Conservation (phyloP, 1,140 invertebrate genomes). For the Subanguina moxae region DNA sequence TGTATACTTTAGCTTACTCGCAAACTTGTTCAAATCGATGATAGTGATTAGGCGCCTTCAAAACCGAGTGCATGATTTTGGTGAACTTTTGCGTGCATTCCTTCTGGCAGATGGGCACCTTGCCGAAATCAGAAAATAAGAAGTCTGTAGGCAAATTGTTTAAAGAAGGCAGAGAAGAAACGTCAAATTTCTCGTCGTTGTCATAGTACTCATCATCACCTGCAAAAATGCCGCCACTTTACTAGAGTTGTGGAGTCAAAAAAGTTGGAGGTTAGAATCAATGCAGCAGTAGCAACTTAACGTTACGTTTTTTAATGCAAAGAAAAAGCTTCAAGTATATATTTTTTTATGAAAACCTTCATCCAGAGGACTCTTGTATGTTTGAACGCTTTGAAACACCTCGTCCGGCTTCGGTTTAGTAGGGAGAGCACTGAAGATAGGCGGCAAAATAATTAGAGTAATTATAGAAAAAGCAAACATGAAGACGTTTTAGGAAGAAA, state of each 20-base stretch:
- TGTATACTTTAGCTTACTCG: background rate
- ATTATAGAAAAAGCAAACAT: too few species aligned
- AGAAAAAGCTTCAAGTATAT: too few species aligned
- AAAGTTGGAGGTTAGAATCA: too few species aligned
- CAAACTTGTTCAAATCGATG: slow-evolving; percentile 24
- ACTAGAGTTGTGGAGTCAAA: background rate
- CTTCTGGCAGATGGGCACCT: background rate
- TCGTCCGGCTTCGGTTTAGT: too few species aligned
- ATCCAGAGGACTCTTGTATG: background rate
- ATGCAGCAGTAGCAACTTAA: too few species aligned
- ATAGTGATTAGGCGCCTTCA: slow-evolving; percentile 9
- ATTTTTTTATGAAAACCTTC: too few species aligned
- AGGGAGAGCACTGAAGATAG: too few species aligned
- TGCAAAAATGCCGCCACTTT: background rate
- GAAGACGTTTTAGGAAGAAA: too few species aligned
- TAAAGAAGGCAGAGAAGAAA: background rate
- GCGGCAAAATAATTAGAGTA: too few species aligned
- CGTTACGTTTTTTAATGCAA: too few species aligned
- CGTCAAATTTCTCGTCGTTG: background rate
- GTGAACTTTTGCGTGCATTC: background rate
- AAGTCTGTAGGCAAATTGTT: background rate
- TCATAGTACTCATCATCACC: background rate
- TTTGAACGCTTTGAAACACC: too few species aligned
- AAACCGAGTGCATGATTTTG: background rate
- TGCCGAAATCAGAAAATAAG: background rate